Conservation (phyloP, 2,113 vertebrate species). For the Osmerus eperlanus region DNA sequence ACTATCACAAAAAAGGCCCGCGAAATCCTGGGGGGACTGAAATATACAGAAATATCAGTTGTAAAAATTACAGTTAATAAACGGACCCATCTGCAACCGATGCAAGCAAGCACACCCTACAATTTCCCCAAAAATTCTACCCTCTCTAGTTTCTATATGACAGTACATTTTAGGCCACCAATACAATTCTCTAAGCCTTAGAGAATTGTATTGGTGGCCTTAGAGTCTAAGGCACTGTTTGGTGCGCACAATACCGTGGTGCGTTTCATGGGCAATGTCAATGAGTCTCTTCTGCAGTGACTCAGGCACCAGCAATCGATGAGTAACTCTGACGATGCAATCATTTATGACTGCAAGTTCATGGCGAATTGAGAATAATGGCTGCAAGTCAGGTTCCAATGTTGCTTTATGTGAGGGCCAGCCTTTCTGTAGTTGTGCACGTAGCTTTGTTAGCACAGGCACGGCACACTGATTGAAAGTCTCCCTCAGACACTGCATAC, state of each 20-base stretch:
- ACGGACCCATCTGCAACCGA: too few relatives aligned
- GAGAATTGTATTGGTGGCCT: too few relatives aligned
- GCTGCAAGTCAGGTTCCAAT: slow-evolving; percentile 9
- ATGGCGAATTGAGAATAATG: slow-evolving; percentile 10
- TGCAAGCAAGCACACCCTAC: too few relatives aligned
- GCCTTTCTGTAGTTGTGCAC: not conserved
- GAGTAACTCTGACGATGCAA: not conserved
- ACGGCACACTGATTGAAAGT: not conserved
- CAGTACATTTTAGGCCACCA: slow-evolving; percentile 31
- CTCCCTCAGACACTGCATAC: not conserved
- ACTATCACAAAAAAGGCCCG: too few relatives aligned
- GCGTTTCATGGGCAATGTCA: too few relatives aligned
- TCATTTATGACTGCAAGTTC: slow-evolving; percentile 18
- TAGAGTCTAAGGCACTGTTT: slow-evolving; percentile 13
- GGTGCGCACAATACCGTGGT: slow-evolving; percentile 6
- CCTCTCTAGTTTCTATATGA: slow-evolving; percentile 1
- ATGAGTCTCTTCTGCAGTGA: slow-evolving; percentile 3
- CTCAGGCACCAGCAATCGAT: slow-evolving; percentile 3
- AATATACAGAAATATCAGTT: too few relatives aligned
- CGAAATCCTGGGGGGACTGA: too few relatives aligned
- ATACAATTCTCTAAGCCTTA: slow-evolving; percentile 10
- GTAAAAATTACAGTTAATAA: too few relatives aligned
- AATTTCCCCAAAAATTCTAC: too few relatives aligned
- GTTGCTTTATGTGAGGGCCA: slow-evolving; percentile 4
- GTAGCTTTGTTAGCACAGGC: slow-evolving; percentile 17